Evolutionary conservation across 2,797 vertebrate genomes (phyloP), one percentile per base, ranked within the genome.

Genomic region (Sebastiscus tertius): DNA sequence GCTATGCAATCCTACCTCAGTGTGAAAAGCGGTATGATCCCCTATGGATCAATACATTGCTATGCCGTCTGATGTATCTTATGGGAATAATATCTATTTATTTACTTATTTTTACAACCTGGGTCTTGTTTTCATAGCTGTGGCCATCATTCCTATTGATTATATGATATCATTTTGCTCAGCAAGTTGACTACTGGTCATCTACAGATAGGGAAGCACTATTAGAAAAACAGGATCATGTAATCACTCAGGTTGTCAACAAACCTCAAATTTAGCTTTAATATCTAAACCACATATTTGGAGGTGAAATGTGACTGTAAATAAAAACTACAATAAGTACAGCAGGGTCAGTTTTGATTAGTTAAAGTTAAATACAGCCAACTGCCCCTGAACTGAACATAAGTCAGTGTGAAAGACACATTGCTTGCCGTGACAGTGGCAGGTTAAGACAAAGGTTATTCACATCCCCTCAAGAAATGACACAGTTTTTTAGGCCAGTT

Each of bases 381-480:
- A 6, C 10, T 42, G 2, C 0, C 8, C 5, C 55, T n/a, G 42
- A 69, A 26, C 1, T 65, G 65, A 64, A 22, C 20, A 69, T 7
- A 27, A 20, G 14, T 54, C 6, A 6, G 26, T 39, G 71, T 78
- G 29, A 83, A 33, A 75, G 7, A 29, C 31, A 22, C 8, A 20
- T 9, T n/a, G 42, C 39, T 31, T 68, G 8, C 26, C 1, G 11
- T 59, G 56, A 63, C 61, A 33, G 14, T 11, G 70, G 77, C 46
- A 68, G 42, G 39, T 70, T 33, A 6, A 80, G 55, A 64, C 22
- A 59, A 79, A 72, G 14, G 34, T 4, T 14, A 27, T 33, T 18
- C 59, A 66, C 4, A 72, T 39, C 20, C 16, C 60, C 33, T 72
- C 13, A 52, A 85, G 31, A 78, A 75, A 81, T 33, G 4, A 42